A percentile compares a stretch with the other conserved stretches of the same genome.
Conservation (phyloP, 1,140 invertebrate species). For the Gyrodactylus bullatarudis region DNA sequence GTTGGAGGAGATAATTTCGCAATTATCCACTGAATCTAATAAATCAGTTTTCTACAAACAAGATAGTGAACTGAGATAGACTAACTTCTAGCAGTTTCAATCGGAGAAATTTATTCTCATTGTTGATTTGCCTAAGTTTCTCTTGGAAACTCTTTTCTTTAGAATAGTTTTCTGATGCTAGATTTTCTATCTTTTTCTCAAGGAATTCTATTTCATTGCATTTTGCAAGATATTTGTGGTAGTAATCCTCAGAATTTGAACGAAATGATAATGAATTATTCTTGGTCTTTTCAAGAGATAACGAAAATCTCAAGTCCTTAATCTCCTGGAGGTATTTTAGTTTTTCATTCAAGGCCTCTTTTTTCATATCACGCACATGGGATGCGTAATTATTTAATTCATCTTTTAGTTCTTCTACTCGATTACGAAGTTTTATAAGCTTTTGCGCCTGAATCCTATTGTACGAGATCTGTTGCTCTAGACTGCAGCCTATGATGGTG, state of each 20-base stretch:
- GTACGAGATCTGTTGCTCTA: not conserved
- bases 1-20: too few species aligned
- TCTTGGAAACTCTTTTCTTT: not conserved
- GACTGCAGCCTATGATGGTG: too few species aligned
- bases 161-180: not conserved
- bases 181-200: not conserved
- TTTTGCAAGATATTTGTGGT: too few species aligned
- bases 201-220: not conserved
- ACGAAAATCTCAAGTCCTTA: too few species aligned
- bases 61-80: not conserved
- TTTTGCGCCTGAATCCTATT: not conserved
- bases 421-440: not conserved
- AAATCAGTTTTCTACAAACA: not conserved
- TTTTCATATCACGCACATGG: not conserved
- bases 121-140: not conserved
- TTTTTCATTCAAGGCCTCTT: not conserved
- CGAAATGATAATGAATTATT: too few species aligned
- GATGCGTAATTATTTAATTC: not conserved
- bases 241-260: too few species aligned
- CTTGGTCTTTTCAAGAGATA: too few species aligned
- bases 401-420: not conserved
- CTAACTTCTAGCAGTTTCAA: not conserved
- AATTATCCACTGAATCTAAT: too few species aligned
- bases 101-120: not conserved
- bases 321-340: not conserved